Percentiles rank a stretch among this genome's conserved stretches.
These are phyloP conservation scores for Halictus quadricinctus DNA, from an alignment of 2,888 invertebrate species.

Conservation along the genomic window DNA sequence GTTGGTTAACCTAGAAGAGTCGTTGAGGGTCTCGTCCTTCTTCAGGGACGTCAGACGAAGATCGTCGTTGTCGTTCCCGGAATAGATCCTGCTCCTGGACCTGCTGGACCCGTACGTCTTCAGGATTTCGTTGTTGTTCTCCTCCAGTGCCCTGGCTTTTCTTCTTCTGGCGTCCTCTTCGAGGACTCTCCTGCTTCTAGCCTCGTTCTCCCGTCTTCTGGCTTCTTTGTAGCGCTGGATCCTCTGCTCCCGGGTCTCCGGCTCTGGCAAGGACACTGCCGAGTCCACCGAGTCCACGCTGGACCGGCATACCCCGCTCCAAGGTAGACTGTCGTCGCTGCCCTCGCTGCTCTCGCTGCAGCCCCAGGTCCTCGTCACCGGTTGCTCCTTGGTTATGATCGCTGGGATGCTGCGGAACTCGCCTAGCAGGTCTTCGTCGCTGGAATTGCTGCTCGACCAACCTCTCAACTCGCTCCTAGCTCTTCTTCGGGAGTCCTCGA, in stretches of 20 bases:
- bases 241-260: conserved; percentile 78
- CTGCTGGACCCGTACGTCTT: conserved; percentile 52
- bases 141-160: conserved; percentile 69
- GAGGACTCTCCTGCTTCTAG: conserved; percentile 75
- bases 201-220: conserved; percentile 79
- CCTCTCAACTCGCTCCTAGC: conserved; percentile 79
- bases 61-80: conserved; percentile 60
- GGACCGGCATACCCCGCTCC: conserved; percentile 73
- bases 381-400: conserved; percentile 70
- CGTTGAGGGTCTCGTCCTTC: conserved; percentile 42
- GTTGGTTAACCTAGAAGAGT: conserved; percentile 32
- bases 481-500: conserved; percentile 76
- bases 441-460: conserved; percentile 80
- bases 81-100: conserved; percentile 54
- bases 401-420: conserved; percentile 70
- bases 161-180: conserved; percentile 78
- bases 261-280: conserved; percentile 66
- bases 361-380: conserved; percentile 76
- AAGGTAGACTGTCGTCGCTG: conserved; percentile 80
- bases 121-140: conserved; percentile 72
- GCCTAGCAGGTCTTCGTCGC: conserved; percentile 78
- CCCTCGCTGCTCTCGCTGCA: conserved; percentile 81
- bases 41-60: conserved; percentile 28
- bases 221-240: conserved; percentile 80
- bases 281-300: conserved; percentile 77